Conservation (phyloP, 2,888 invertebrate genomes). For the Ectobius pallidus region DNA sequence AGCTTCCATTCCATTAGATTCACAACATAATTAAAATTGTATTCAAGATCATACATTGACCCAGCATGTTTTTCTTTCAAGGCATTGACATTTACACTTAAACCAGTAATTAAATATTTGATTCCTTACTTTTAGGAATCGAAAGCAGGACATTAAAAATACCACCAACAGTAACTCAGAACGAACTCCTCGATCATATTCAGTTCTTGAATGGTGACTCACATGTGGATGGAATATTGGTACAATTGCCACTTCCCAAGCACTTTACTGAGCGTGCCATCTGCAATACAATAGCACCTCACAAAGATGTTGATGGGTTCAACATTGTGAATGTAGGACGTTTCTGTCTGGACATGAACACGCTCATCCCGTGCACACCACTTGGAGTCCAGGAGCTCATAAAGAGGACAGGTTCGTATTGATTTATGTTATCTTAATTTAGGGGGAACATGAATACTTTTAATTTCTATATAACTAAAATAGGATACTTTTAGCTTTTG, state of each 20-base stretch:
- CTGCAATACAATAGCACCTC: conserved; percentile 78
- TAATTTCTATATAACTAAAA: no score
- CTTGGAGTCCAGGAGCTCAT: conserved; percentile 74
- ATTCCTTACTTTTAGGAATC: conserved; percentile 61
- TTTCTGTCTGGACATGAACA: conserved; percentile 72
- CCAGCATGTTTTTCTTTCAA: no score
- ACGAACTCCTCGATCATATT: conserved; percentile 70
- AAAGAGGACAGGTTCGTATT: conserved; percentile 60
- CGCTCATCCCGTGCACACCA: conserved; percentile 81
- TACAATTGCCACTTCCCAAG: conserved; percentile 80
- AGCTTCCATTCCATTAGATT: no score
- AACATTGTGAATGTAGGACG: conserved; percentile 83
- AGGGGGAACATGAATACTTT: no score
- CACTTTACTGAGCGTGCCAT: conserved; percentile 76
- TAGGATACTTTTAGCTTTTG: no score
- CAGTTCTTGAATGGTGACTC: conserved; percentile 70
- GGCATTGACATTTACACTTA: no score
- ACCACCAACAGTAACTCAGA: conserved; percentile 65
- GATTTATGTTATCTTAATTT: no score
- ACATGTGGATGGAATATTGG: conserved; percentile 79
- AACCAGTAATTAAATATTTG: no score
- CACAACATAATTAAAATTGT: no score
- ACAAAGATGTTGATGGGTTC: conserved; percentile 93
- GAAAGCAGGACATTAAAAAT: conserved; percentile 70
- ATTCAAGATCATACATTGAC: no score